Conservation (phyloP, 2,113 vertebrate genomes). For the Tor tambroides region DNA sequence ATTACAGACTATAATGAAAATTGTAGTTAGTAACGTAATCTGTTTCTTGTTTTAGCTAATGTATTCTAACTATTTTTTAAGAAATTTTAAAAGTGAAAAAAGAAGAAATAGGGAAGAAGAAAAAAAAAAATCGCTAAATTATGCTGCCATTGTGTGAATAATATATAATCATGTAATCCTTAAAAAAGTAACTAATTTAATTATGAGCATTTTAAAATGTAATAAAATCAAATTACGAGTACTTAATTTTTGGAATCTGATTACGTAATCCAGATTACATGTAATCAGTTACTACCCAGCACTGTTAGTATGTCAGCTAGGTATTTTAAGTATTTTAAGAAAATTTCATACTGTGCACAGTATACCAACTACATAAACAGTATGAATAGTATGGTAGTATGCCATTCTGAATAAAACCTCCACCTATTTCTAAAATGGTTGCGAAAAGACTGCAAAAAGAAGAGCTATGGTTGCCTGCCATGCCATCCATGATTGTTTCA, state of each 20-base stretch:
- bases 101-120: no score
- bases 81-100: no score
- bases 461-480: constrained; percentile 54
- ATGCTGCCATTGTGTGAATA: no score
- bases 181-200: no score
- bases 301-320: not conserved
- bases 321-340: not conserved
- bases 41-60: not conserved
- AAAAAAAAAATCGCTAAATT: no score
- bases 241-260: no score
- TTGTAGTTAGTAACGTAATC: no score
- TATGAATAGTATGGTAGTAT: not conserved
- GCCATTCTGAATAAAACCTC: not conserved
- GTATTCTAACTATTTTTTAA: not conserved
- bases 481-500: constrained; percentile 10
- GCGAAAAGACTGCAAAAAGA: constrained; percentile 50
- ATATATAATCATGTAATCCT: no score
- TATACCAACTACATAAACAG: not conserved
- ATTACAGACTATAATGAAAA: no score
- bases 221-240: no score
- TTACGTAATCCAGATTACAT: no score
- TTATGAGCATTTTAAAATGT: no score
- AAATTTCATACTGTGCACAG: not conserved
- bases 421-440: not conserved
- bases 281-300: not conserved